Conservation (phyloP, 2,888 invertebrate species). For the Argynnis bischoffii region DNA sequence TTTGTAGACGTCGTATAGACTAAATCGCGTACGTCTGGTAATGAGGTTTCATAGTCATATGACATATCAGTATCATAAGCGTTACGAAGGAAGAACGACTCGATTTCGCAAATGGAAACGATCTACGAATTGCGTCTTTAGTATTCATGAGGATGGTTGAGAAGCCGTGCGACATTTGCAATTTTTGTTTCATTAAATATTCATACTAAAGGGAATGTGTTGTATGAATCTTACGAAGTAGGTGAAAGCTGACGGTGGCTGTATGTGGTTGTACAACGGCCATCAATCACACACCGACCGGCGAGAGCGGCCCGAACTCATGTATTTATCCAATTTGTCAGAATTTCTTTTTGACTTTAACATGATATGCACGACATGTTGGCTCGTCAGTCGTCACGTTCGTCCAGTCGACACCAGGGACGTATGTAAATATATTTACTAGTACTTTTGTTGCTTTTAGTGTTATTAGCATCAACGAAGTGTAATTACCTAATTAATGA, state of each 20-base stretch:
- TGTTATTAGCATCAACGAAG: slow-evolving; percentile 3
- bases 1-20: slow-evolving; percentile 61
- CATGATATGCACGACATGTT: slow-evolving; percentile 30
- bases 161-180: slow-evolving; percentile 76
- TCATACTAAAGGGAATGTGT: slow-evolving; percentile 75
- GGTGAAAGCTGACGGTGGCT: slow-evolving; percentile 43
- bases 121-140: slow-evolving; percentile 77
- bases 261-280: slow-evolving; percentile 51
- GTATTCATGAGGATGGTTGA: slow-evolving; percentile 77
- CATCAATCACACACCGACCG: slow-evolving; percentile 52
- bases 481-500: slow-evolving; percentile 19
- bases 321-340: slow-evolving; percentile 56
- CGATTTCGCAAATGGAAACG: slow-evolving; percentile 70
- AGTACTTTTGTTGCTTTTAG: slow-evolving; percentile 8
- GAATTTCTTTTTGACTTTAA: slow-evolving; percentile 47
- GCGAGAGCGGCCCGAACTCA: slow-evolving; percentile 44
- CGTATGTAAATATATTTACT: slow-evolving; percentile 13
- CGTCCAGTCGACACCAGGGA: neutral
- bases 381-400: slow-evolving; percentile 28
- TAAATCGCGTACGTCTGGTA: slow-evolving; percentile 51
- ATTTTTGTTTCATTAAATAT: slow-evolving; percentile 81
- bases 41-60: slow-evolving; percentile 56
- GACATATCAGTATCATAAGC: slow-evolving; percentile 70
- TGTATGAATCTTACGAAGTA: slow-evolving; percentile 60
- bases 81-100: slow-evolving; percentile 60